Conservation (phyloP, 2,113 vertebrate genomes). For the Myotis davidii region DNA sequence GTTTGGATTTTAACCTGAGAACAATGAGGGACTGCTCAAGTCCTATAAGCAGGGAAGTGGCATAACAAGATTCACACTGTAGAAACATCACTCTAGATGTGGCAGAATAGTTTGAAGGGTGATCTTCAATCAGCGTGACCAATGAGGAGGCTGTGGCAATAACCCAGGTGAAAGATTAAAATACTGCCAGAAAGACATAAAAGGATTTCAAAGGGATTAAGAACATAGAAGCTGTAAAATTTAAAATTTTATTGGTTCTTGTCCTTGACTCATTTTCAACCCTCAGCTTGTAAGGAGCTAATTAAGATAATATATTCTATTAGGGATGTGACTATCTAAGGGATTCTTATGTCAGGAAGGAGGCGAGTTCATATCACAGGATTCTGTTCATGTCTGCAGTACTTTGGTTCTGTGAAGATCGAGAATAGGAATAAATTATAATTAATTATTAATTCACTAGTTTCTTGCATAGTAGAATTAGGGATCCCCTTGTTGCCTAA, state of each 20-base stretch:
- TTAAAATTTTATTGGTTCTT: background rate
- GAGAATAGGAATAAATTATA: background rate
- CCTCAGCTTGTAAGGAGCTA: background rate
- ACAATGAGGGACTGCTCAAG: background rate
- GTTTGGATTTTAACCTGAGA: background rate
- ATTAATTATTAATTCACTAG: conserved; percentile 30
- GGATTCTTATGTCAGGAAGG: background rate
- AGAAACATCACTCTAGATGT: background rate
- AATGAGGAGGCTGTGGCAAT: background rate
- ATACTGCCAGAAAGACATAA: background rate
- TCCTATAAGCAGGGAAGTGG: background rate
- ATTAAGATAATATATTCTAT: background rate
- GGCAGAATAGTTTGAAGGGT: background rate
- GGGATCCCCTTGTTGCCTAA: background rate
- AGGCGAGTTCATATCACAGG: background rate
- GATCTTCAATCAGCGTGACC: background rate
- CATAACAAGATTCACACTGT: background rate
- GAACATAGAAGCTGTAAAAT: background rate
- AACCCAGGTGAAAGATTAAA: background rate
- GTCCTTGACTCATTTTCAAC: background rate
- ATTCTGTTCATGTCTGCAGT: background rate
- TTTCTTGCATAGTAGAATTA: background rate
- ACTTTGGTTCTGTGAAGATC: background rate
- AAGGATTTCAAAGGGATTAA: background rate
- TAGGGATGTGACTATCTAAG: background rate